These are phyloP conservation scores for Gyrodactylus salaris DNA, from an alignment of 1,140 invertebrate genomes.

Conservation along the genomic window DNA sequence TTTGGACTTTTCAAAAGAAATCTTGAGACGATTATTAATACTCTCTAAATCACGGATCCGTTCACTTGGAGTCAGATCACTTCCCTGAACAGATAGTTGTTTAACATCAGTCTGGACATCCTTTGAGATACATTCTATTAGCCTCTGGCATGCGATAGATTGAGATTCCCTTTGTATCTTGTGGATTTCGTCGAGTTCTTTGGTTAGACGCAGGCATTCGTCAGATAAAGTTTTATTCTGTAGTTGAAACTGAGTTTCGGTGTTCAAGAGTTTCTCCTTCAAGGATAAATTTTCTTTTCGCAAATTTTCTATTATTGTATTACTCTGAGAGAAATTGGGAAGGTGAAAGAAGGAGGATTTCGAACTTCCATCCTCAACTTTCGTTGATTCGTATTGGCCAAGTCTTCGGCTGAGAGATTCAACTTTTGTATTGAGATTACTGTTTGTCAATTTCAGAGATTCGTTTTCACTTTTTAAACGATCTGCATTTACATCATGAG, in stretches of 20 bases:
- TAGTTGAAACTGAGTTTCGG: neutral
- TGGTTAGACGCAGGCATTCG: neutral
- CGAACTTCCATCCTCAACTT: too few relatives aligned
- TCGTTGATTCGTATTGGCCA: too few relatives aligned
- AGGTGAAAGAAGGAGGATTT: neutral
- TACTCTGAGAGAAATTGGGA: neutral
- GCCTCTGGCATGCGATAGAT: too few relatives aligned
- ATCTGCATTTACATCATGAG: too few relatives aligned
- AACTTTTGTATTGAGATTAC: too few relatives aligned
- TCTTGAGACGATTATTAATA: neutral
- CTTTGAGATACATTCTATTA: too few relatives aligned
- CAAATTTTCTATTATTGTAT: neutral
- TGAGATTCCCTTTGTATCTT: too few relatives aligned
- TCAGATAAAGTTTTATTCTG: neutral
- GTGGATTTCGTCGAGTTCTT: neutral
- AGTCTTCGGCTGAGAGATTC: too few relatives aligned
- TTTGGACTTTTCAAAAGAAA: neutral
- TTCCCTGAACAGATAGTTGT: too few relatives aligned
- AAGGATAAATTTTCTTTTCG: neutral
- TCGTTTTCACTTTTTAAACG: too few relatives aligned
- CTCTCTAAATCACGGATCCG: neutral
- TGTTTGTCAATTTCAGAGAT: too few relatives aligned
- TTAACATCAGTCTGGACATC: too few relatives aligned
- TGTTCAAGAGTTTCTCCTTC: neutral
- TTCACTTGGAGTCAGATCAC: neutral